These are phyloP conservation scores for Caenorhabditis sp. DNA, from an alignment of 2,888 invertebrate genomes.

Conservation along the genomic window DNA sequence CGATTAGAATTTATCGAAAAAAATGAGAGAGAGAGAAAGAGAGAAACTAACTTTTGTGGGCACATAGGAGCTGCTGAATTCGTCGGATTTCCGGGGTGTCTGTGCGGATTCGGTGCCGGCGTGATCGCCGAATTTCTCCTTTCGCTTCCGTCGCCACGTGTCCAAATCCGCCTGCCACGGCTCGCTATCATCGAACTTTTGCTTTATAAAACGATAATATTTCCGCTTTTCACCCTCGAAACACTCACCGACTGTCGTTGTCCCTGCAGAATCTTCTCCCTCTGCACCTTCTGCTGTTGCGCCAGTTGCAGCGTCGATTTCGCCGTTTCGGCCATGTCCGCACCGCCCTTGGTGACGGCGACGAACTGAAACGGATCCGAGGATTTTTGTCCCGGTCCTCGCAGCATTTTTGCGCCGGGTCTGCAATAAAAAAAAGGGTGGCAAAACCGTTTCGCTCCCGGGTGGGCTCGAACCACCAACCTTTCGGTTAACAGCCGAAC, in stretches of 20 bases:
- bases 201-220: constrained; percentile 16
- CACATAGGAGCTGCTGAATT: constrained; percentile 16
- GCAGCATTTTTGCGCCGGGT: constrained; percentile 50
- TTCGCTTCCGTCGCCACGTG: constrained; percentile 64
- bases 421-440: constrained; percentile 17
- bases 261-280: constrained; percentile 54
- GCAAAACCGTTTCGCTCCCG: constrained; percentile 69
- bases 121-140: constrained; percentile 49
- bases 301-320: constrained; percentile 54
- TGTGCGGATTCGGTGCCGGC: constrained; percentile 13
- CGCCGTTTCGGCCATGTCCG: constrained; percentile 62
- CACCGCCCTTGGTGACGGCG: constrained; percentile 48
- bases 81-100: constrained; percentile 15
- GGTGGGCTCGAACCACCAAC: constrained; percentile 79
- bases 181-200: constrained; percentile 52
- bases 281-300: constrained; percentile 59
- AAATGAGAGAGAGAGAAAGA: too few species aligned
- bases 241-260: constrained; percentile 28
- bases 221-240: background rate
- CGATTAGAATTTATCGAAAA: too few species aligned
- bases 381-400: constrained; percentile 60
- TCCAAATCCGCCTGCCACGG: constrained; percentile 66
- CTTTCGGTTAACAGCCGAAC: constrained; percentile 79
- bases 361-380: constrained; percentile 65
- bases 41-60: constrained; percentile 23